These are phyloP conservation scores for Tinamus major DNA, from an alignment of 2,797 vertebrate genomes.

Conservation along the genomic window DNA sequence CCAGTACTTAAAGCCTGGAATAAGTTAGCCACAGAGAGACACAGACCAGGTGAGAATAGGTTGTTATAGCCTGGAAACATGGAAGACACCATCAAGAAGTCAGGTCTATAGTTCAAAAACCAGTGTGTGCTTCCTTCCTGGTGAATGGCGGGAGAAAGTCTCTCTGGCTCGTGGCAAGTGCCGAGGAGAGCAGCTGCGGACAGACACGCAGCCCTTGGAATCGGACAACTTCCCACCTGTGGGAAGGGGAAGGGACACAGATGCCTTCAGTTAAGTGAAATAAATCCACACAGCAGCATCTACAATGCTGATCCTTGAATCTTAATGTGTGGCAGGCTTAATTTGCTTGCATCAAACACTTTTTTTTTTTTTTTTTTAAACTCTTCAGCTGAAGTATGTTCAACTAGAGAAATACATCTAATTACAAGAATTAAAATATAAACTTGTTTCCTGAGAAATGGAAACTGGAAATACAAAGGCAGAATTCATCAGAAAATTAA, in stretches of 20 bases:
- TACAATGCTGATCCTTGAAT: background rate
- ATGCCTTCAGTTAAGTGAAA: background rate
- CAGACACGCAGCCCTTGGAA: background rate
- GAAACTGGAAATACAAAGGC: background rate
- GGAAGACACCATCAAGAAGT: background rate
- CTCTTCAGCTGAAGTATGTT: background rate
- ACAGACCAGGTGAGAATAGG: background rate
- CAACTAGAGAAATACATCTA: background rate
- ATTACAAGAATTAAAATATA: background rate
- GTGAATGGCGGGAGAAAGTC: background rate
- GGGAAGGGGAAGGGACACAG: background rate
- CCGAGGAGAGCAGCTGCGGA: background rate
- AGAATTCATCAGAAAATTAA: background rate
- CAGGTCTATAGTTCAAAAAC: background rate
- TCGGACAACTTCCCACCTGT: background rate
- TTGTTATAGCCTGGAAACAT: background rate
- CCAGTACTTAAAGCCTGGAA: background rate
- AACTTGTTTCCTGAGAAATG: background rate
- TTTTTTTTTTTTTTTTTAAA: background rate
- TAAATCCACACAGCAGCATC: background rate
- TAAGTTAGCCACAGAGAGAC: background rate
- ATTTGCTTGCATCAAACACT: background rate
- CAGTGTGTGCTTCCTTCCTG: background rate
- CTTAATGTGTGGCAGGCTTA: background rate
- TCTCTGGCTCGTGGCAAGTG: background rate